phyloP scores from a whole-genome alignment of 2,113 vertebrate genomes.

The Symphodus melops region DNA sequence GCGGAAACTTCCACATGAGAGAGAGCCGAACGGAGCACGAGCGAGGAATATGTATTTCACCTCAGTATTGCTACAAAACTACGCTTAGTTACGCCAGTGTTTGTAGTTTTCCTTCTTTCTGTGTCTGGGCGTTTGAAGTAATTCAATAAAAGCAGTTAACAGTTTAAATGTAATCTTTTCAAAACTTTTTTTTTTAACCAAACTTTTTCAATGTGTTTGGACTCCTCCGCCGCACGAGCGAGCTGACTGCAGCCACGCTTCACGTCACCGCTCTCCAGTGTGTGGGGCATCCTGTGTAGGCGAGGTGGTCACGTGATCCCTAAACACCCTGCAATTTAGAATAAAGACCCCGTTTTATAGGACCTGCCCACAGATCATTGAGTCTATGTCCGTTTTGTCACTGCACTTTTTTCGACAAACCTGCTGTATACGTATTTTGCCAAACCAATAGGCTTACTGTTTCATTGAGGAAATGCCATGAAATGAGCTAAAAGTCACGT shows the following conservation, averaged over 20 bases:
- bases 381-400: too few species aligned
- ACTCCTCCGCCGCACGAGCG: not conserved
- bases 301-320: slow-evolving; percentile 70
- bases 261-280: slow-evolving; percentile 19
- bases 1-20: slow-evolving; percentile 20
- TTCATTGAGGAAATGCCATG: not conserved
- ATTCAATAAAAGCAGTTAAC: too few species aligned
- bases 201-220: slow-evolving; percentile 40
- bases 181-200: slow-evolving; percentile 39
- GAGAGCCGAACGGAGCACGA: not conserved
- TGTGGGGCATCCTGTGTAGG: slow-evolving; percentile 59
- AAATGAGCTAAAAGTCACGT: not conserved
- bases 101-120: not conserved
- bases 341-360: slow-evolving; percentile 9
- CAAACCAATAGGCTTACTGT: not conserved
- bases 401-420: too few species aligned
- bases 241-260: slow-evolving; percentile 19
- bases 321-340: slow-evolving; percentile 16
- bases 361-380: not conserved
- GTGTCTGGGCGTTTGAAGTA: not conserved
- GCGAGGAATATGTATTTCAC: not conserved
- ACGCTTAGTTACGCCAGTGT: not conserved
- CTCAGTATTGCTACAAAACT: not conserved
- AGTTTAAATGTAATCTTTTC: not conserved
- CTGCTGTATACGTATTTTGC: not conserved